Percentiles rank a stretch among this genome's conserved stretches.
Evolutionary conservation across 2,113 vertebrate genomes (phyloP).

Genomic region (rabbit (Oryctolagus cuniculus)): DNA sequence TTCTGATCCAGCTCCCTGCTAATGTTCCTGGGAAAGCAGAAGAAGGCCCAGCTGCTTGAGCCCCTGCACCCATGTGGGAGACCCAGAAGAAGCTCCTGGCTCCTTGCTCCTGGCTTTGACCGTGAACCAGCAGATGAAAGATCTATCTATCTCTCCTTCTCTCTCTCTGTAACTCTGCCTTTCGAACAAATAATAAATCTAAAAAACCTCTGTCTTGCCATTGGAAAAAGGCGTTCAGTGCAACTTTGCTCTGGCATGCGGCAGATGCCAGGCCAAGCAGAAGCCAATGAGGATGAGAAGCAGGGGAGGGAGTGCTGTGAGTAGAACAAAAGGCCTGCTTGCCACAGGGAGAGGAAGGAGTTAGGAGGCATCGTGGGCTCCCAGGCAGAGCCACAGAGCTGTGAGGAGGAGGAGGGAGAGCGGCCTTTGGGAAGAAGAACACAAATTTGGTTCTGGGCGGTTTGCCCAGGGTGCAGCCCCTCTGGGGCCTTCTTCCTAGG

Average conservation of each 20-base stretch:
- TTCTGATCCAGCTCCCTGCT: no score
- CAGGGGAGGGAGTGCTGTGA: not conserved
- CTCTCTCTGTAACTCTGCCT: no score
- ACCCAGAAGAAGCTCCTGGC: no score
- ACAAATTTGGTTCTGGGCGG: not conserved
- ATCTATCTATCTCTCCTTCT: no score
- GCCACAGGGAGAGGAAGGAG: not conserved
- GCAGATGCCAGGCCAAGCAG: not conserved
- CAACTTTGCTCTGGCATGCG: not conserved
- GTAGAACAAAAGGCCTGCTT: not conserved
- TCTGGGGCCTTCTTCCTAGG: not conserved
- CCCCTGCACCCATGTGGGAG: no score
- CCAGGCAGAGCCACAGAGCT: not conserved
- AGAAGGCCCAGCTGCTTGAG: no score
- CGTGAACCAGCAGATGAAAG: no score
- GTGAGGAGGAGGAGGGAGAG: not conserved
- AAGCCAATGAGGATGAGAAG: not conserved
- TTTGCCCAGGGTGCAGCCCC: not conserved
- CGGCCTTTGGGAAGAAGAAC: not conserved
- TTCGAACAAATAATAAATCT: no score
- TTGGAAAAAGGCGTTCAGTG: not conserved
- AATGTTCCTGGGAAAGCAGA: no score
- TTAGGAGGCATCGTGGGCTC: accelerated
- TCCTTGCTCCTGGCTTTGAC: no score
- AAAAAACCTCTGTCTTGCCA: not conserved